Evolutionary conservation across 2,888 invertebrate genomes (phyloP), one percentile per base, ranked within the genome.

Genomic region (Pterostichus madidus): DNA sequence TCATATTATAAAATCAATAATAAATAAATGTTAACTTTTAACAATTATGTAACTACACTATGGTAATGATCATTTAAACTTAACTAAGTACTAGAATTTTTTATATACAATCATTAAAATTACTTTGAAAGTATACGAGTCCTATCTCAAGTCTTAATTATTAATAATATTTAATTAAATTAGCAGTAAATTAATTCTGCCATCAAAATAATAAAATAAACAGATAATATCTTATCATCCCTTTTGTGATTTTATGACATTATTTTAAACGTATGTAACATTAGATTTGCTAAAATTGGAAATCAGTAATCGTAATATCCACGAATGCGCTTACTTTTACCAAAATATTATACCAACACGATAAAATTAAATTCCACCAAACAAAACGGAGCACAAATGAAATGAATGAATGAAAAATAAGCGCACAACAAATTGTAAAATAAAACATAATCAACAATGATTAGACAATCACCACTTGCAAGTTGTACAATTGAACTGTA

Each of bases 381-480:
- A 75, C 49, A 75, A 73, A 49, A 75, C 75, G 52, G 53, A 52
- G 52, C 68, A 64, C 44, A 71, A 71, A 71, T 71, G 68, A 71
- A 71, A 71, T 71, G 68, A 71, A 71, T 71, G 68, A 71, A 71
- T 71, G 77, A 83, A 83, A 83, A 83, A 83, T 83, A 83, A 83
- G 77, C 83, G 83, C 83, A 83, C 64, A 77, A 61, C 53, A 76
- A 46, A 68, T 77, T 68, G 46, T 64, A 64, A 83, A 83, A 77
- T 77, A 80, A 79, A 71, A 84, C 84, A 78, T 76, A 49, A 77
- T 82, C 80, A 84, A 85, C 84, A 85, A 85, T 71, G 13, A 85
- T 85, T 85, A 84, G 84, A 84, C 85, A 85, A 85, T 85, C 85
- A 85, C 85, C 85, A 83, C 75, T 82, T 81, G 73, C 68, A 59